Conservation (phyloP, 2,797 vertebrate species). For the Nannoperca obscura region DNA sequence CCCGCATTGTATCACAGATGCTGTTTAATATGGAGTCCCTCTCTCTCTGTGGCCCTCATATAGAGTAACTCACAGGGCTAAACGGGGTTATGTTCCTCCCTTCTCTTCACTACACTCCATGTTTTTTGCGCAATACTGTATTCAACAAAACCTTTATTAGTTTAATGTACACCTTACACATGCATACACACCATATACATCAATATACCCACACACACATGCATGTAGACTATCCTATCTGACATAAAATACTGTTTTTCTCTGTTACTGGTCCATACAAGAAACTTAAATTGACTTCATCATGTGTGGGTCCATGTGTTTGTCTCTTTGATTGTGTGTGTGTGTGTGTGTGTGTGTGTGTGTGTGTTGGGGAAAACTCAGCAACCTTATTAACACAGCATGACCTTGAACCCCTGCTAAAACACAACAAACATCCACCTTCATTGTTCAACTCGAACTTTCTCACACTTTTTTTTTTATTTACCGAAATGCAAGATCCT, state of each 20-base stretch:
- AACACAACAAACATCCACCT: slow-evolving; percentile 43
- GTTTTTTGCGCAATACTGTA: slow-evolving; percentile 14
- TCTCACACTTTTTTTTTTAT: slow-evolving; percentile 33
- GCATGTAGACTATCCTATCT: slow-evolving; percentile 25
- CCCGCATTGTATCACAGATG: slow-evolving; percentile 81
- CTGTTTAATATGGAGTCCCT: slow-evolving; percentile 80
- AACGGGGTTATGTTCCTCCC: slow-evolving; percentile 36
- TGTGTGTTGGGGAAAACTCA: slow-evolving; percentile 25
- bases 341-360: too few relatives aligned
- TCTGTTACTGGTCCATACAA: slow-evolving; percentile 39
- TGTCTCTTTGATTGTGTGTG: slow-evolving; percentile 5
- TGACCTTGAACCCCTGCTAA: slow-evolving; percentile 42
- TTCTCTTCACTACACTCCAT: slow-evolving; percentile 13
- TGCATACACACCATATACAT: background rate
- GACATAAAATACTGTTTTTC: slow-evolving; percentile 24
- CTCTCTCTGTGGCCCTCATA: slow-evolving; percentile 63
- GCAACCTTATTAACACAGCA: slow-evolving; percentile 40
- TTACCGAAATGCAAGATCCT: slow-evolving; percentile 47
- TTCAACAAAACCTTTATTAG: slow-evolving; percentile 23
- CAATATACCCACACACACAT: background rate
- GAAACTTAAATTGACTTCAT: background rate
- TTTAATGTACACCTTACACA: background rate
- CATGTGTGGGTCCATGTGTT: background rate
- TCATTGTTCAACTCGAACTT: slow-evolving; percentile 43
- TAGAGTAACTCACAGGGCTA: slow-evolving; percentile 34